Evolutionary conservation across 2,888 invertebrate species (phyloP).

Genomic region (Lydus trimaculatus): DNA sequence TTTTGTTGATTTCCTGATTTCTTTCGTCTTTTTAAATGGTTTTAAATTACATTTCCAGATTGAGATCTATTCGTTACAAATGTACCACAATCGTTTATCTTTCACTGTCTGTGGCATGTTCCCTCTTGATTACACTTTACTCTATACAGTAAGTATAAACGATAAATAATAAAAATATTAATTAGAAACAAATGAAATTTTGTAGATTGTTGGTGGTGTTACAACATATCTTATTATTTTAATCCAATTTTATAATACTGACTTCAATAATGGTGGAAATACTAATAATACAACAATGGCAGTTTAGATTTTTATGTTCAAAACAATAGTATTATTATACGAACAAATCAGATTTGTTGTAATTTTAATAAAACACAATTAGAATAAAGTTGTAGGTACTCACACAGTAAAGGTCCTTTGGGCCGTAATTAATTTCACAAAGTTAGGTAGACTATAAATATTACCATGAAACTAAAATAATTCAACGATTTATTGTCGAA

Average conservation of each 20-base stretch:
- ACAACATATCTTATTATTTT: constrained; percentile 51
- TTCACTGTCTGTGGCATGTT: constrained; percentile 51
- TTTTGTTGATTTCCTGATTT: background rate
- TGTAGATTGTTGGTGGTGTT: constrained; percentile 50
- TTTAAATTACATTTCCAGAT: constrained; percentile 39
- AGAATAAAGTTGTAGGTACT: background rate
- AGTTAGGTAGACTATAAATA: too few relatives aligned
- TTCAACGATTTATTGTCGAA: constrained; percentile 22
- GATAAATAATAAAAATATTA: background rate
- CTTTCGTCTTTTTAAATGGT: constrained; percentile 9
- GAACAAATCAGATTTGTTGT: background rate
- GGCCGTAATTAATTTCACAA: background rate
- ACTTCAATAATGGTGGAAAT: constrained; percentile 13
- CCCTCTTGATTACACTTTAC: constrained; percentile 49
- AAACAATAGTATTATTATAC: background rate
- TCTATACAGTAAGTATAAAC: constrained; percentile 44
- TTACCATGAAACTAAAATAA: constrained; percentile 21
- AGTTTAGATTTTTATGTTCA: background rate
- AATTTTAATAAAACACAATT: background rate
- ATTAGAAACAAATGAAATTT: background rate
- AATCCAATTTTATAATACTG: constrained; percentile 47
- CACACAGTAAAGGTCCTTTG: background rate
- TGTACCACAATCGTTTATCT: constrained; percentile 50
- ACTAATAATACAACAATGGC: background rate
- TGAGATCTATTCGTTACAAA: constrained; percentile 51